Evolutionary conservation across 2,888 invertebrate genomes (phyloP).

Genomic region (Epinotia demarniana): DNA sequence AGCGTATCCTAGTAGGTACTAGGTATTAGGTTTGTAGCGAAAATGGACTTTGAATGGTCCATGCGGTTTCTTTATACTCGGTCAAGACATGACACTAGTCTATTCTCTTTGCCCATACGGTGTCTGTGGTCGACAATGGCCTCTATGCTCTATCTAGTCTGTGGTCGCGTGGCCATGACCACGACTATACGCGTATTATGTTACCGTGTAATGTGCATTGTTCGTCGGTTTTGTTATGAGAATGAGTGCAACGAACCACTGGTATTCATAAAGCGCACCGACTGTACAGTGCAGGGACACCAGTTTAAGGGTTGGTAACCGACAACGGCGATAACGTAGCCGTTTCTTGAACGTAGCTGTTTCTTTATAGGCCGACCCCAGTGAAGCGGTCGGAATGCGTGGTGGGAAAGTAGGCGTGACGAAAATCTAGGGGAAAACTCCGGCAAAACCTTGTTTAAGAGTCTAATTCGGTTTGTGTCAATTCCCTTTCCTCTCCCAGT

Average conservation of each 20-base stretch:
- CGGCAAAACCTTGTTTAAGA: too few species aligned
- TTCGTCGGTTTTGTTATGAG: conserved; percentile 28
- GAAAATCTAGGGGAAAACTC: too few species aligned
- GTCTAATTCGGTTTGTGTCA: too few species aligned
- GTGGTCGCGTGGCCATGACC: conserved; percentile 27
- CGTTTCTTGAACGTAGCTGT: background rate
- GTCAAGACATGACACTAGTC: conserved; percentile 9
- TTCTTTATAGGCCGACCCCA: background rate
- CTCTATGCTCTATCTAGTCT: conserved; percentile 25
- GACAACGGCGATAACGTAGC: too few species aligned
- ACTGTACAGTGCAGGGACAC: background rate
- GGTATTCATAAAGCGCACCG: background rate
- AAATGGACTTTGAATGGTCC: background rate
- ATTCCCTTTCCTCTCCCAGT: too few species aligned
- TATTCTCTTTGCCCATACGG: conserved; percentile 9
- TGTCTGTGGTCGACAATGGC: conserved; percentile 33
- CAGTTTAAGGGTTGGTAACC: background rate
- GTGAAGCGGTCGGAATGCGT: too few species aligned
- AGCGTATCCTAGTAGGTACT: too few species aligned
- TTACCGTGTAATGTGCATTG: conserved; percentile 31
- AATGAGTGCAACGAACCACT: conserved; percentile 30
- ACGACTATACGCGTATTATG: conserved; percentile 13
- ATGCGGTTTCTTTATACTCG: conserved; percentile 24
- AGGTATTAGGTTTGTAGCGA: too few species aligned
- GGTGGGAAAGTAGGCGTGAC: too few species aligned